A percentile compares a stretch with the other conserved stretches of the same genome.
phyloP scores from a whole-genome alignment of 2,888 invertebrate genomes.

The Oxycera nigricornis region DNA sequence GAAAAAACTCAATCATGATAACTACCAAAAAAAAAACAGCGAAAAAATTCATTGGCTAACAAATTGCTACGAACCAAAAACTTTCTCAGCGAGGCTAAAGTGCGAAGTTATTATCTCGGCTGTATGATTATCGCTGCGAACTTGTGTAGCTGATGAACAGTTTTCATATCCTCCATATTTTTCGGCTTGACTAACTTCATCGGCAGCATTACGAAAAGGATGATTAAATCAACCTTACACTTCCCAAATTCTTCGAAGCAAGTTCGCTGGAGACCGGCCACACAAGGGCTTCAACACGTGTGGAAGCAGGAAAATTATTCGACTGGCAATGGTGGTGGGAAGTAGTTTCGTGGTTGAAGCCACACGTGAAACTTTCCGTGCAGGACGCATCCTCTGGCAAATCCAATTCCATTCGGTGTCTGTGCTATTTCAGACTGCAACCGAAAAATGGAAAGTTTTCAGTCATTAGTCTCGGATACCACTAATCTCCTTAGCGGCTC shows the following conservation, averaged over 20 bases:
- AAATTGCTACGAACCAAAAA: too few relatives aligned
- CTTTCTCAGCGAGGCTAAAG: too few relatives aligned
- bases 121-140: not conserved
- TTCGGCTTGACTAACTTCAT: not conserved
- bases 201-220: not conserved
- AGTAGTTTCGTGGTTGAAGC: constrained; percentile 21
- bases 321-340: not conserved
- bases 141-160: not conserved
- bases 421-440: constrained; percentile 1
- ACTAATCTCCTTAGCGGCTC: constrained; percentile 34
- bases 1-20: too few relatives aligned
- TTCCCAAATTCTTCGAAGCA: not conserved
- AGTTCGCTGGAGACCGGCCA: not conserved
- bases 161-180: not conserved
- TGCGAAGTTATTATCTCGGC: not conserved
- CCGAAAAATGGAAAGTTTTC: constrained; percentile 34
- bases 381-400: not conserved
- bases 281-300: not conserved
- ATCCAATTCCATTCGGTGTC: constrained; percentile 16
- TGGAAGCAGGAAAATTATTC: not conserved
- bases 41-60: too few relatives aligned
- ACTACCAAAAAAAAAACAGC: too few relatives aligned
- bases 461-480: constrained; percentile 34
- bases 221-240: constrained; percentile 34
- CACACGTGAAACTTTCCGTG: constrained; percentile 19